Base-by-base conservation (phyloP, 2,113 vertebrate genomes). In the Candoia aspera region DNA sequence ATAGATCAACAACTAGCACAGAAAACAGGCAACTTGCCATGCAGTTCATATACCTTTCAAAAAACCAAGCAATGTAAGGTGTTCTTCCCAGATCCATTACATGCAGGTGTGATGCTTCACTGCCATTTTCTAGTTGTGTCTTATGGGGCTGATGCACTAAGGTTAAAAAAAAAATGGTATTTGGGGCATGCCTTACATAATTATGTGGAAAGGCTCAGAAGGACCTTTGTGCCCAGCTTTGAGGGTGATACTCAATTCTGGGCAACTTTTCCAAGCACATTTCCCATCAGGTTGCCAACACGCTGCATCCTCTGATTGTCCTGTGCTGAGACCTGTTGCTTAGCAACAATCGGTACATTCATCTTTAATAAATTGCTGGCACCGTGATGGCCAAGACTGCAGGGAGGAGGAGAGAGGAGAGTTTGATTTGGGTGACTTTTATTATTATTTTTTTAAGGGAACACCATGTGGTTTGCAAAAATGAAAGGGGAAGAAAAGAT, bases 291-390 rank as follows among this genome's bases (percentile, higher is more conserved):
- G 73, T 68, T 79, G 89, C 79, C 86, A 46, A 87, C 90, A 29
- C 9, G 13, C 79, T 58, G 86, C 57, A 49, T 84, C 29, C 68
- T 90, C 85, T 53, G 85, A 85, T 93, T 90, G 93, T 95, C 94
- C 95, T 96, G 94, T 94, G 12, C 91, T 53, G 95, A 96, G 94
- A 97, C 96, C 95, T 97, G 97, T 97, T 97, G 96, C 97, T 97
- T 97, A 97, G 97, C 96, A 97, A 97, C 96, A 95, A 94, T 88
- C 86, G 59, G 94, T 95, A 93, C 93, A 86, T 96, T 95, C 91
- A 46, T 95, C 93, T 95, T 94, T 95, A 97, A 95, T 96, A 96
- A 96, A 91, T 97, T 58, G 84, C 96, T 95, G 93, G 93, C 93
- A 73, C 58, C 11, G 59, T 26, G 10, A 85, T 64, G 91, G 87